Evolutionary conservation across 2,888 invertebrate genomes (phyloP), one percentile per base, ranked within the genome.

Genomic region (Eledone cirrhosa): DNA sequence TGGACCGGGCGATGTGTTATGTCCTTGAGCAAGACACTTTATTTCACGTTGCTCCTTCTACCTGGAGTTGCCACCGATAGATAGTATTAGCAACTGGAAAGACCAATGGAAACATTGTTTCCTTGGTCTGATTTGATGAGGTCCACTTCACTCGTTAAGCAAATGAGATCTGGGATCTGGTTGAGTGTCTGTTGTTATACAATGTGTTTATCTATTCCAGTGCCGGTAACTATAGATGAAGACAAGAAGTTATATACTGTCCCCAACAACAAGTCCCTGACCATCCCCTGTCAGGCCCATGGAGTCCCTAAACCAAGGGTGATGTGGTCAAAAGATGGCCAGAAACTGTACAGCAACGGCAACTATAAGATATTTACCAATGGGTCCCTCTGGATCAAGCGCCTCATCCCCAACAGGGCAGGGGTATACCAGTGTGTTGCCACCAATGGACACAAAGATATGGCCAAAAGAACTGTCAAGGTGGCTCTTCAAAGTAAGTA

Each of bases 341-440:
- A 84, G 8, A n/a, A 72, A 31, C 22, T 72, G 41, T 63, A 78
- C 31, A 78, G 85, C 19, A 78, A 74, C 48, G 79, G 83, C 7
- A 81, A 84, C 22, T 84, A 84, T 48, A 77, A 80, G 27, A 85
- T 87, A 8, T 86, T 87, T 77, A 81, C 81, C 82, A 93, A 94
- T 75, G 92, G 94, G 87, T 94, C 95, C 22, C 92, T 97, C 86
- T 92, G 94, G 33, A 94, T 98, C 78, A 89, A 91, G 48, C 92
- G 93, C 78, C 93, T 94, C 22, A 92, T 92, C 65, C 90, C 92
- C 77, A 92, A 92, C 48, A 97, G 98, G 91, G 93, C 94, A 72
- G 97, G 97, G 65, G 91, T 91, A 82, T 98, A 98, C 91, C 93
- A 93, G 77, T 98, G 97, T 90, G 94, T 94, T 88, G 97, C 96